Conservation (phyloP, 1,140 invertebrate genomes). For the Drosophila pandora region DNA sequence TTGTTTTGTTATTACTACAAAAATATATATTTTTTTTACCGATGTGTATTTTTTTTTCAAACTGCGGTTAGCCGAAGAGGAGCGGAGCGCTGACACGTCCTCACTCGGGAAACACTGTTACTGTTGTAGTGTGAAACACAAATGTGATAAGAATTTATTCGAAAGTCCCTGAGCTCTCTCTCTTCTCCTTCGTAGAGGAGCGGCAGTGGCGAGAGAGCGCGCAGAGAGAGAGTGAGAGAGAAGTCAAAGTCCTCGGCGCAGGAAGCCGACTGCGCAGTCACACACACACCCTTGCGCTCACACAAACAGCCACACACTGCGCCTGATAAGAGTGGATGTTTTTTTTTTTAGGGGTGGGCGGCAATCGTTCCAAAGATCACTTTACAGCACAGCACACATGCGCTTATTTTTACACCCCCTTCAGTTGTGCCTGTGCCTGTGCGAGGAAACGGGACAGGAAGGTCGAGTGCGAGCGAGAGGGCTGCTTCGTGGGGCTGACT, state of each 20-base stretch:
- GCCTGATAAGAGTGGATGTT: constrained; percentile 64
- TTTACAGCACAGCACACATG: constrained; percentile 52
- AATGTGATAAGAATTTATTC: constrained; percentile 1
- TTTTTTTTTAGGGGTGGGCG: constrained; percentile 62
- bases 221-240: constrained; percentile 44
- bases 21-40: constrained; percentile 26
- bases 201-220: constrained; percentile 11
- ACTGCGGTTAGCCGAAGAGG: constrained; percentile 1
- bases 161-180: background rate
- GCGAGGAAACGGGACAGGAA: constrained; percentile 1
- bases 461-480: constrained; percentile 18
- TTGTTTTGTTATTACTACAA: constrained; percentile 11
- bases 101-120: constrained; percentile 40
- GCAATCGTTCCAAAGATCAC: constrained; percentile 57
- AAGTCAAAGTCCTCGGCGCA: constrained; percentile 77
- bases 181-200: background rate
- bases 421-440: constrained; percentile 19
- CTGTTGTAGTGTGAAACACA: background rate
- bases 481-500: constrained; percentile 16
- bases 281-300: constrained; percentile 10
- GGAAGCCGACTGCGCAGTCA: constrained; percentile 72
- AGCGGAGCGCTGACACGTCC: constrained; percentile 57
- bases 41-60: constrained; percentile 21
- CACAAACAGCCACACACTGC: constrained; percentile 37
- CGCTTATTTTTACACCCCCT: constrained; percentile 73